Evolutionary conservation across 2,888 invertebrate species (phyloP).

Genomic region (Caenorhabditis imperialis): DNA sequence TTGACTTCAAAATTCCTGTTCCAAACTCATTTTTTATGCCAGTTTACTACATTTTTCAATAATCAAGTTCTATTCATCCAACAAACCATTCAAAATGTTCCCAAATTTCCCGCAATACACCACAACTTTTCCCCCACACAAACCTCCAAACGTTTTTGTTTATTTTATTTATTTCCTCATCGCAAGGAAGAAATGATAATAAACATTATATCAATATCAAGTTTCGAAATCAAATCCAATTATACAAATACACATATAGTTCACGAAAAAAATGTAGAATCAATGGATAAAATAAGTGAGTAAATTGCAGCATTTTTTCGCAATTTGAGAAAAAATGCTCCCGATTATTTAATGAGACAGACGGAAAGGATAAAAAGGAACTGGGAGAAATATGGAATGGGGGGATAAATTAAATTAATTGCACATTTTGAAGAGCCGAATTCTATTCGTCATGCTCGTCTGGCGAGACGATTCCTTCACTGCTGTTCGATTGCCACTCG

Average conservation of each 20-base stretch:
- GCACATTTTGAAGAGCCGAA: conserved; percentile 22
- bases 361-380: conserved; percentile 7
- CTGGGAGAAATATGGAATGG: not conserved
- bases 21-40: not conserved
- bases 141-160: no score
- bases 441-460: conserved; percentile 57
- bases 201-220: no score
- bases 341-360: conserved; percentile 34
- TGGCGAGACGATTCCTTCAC: conserved; percentile 64
- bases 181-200: no score
- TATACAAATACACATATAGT: conserved; percentile 41
- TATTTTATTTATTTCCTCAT: no score
- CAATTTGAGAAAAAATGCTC: conserved; percentile 22
- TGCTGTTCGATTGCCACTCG: conserved; percentile 66
- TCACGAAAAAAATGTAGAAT: conserved; percentile 11
- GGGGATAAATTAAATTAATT: conserved; percentile 19
- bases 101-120: no score
- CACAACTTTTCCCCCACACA: no score
- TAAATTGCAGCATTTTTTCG: conserved; percentile 37
- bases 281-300: no score
- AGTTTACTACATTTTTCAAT: not conserved
- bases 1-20: no score
- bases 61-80: no score
- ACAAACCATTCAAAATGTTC: no score
- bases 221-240: conserved; percentile 19